Evolutionary conservation across 1,140 invertebrate species (phyloP), one percentile per base, ranked within the genome.

Genomic region (Helicoverpa armigera): DNA sequence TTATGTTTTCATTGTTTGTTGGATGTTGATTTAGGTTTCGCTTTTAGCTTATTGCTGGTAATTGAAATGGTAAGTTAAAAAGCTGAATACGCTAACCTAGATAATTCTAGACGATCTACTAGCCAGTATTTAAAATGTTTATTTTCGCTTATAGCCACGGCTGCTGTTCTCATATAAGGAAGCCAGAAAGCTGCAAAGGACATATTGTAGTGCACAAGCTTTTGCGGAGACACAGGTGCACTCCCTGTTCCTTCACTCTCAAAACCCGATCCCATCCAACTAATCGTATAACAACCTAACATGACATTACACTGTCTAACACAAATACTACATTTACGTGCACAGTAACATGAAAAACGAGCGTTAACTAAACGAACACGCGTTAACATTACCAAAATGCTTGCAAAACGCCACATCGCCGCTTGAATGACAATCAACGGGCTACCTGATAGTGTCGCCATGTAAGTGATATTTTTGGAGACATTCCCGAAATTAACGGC

Each of bases 311-410:
- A 23, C 12, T 23, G 51, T 13, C 10, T 72, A 54, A 16, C 29
- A 56, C 12, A 73, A 16, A 48, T 35, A 58, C 1, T 29, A 73
- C n/a, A 56, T 10, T n/a, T 43, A 43, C 35, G 50, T 31, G 16
- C 75, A 65, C 3, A 50, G 48, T 14, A 31, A 79, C 76, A 79
- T 79, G 78, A 80, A 63, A 73, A 43, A 73, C 78, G 63, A 69
- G 63, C 48, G 70, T 67, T 54, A 74, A 80, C 43, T 74, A 63
- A 82, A 70, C 67, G 48, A 23, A 73, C 43, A 67, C 72, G 72
- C 67, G 72, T 78, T 77, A 67, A 72, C 60, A 65, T 79, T 79
- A 72, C 84, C 84, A 65, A 85, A 83, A 82, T 73, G 70, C 43
- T 85, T 80, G 84, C 73, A 54, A 79, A 81, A 61, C 77, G 58